phyloP scores from a whole-genome alignment of 2,113 vertebrate species.

The Ramphastos sulfuratus region DNA sequence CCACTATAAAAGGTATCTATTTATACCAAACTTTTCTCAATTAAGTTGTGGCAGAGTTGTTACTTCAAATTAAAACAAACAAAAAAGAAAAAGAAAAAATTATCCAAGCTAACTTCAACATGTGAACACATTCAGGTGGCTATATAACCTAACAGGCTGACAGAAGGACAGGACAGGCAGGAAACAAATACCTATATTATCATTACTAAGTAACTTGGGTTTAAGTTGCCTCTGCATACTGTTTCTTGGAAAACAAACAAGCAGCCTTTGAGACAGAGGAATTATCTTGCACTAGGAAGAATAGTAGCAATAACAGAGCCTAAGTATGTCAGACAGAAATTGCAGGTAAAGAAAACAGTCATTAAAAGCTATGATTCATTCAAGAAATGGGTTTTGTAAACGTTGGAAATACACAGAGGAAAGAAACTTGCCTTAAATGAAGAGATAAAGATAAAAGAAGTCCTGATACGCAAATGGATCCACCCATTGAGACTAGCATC shows the following conservation, averaged over 20 bases:
- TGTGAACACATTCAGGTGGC: not conserved
- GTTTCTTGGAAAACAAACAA: not conserved
- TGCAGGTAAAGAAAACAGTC: not conserved
- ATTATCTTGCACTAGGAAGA: not conserved
- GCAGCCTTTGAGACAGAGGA: not conserved
- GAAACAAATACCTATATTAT: not conserved
- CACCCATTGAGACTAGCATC: not conserved
- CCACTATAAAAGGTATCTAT: not conserved
- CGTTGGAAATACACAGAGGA: not conserved
- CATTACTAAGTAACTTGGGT: not conserved
- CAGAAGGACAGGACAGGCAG: not conserved
- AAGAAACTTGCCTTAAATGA: not conserved
- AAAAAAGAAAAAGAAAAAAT: too few species aligned
- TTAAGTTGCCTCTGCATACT: not conserved
- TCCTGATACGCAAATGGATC: not conserved
- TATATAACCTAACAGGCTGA: not conserved
- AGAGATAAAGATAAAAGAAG: not conserved
- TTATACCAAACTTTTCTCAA: not conserved
- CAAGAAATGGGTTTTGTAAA: not conserved
- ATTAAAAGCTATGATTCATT: not conserved
- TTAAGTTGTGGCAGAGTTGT: not conserved
- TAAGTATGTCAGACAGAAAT: not conserved
- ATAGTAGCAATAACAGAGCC: not conserved
- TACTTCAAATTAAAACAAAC: not conserved
- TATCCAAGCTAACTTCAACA: not conserved